phyloP scores from a whole-genome alignment of 2,113 vertebrate genomes.

The Nicator chloris region DNA sequence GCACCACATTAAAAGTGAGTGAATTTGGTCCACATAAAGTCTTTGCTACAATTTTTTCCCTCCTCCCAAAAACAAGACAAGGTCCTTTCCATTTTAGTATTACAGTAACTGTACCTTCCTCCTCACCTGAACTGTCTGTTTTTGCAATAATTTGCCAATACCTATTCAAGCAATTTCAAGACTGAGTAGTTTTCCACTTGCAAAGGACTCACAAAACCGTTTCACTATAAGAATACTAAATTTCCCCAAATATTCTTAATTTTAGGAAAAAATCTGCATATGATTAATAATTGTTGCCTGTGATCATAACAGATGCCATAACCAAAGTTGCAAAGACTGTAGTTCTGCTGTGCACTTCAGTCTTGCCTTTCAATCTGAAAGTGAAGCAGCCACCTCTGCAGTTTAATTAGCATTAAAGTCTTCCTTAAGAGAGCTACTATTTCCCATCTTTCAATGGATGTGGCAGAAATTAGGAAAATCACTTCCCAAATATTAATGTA shows the following conservation, averaged over 20 bases:
- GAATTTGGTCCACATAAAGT: background rate
- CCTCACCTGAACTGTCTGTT: background rate
- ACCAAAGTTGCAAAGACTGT: background rate
- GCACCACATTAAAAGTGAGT: background rate
- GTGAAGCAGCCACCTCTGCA: background rate
- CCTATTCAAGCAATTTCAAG: background rate
- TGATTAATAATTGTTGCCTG: background rate
- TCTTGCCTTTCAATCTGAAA: background rate
- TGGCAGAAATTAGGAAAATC: background rate
- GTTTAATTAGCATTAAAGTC: background rate
- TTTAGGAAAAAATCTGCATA: background rate
- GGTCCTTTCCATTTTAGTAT: background rate
- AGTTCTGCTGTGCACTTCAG: background rate
- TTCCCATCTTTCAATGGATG: background rate
- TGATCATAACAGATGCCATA: background rate
- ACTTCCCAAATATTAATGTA: background rate
- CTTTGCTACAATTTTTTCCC: background rate
- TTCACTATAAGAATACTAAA: background rate
- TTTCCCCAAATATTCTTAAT: background rate
- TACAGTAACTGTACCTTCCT: background rate
- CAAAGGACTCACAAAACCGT: background rate
- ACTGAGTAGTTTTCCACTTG: background rate
- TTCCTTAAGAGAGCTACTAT: background rate
- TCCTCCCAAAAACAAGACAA: background rate
- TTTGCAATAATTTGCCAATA: background rate